phyloP scores from a whole-genome alignment of 2,888 invertebrate genomes.

The Spatulosminthurus flaviceps region DNA sequence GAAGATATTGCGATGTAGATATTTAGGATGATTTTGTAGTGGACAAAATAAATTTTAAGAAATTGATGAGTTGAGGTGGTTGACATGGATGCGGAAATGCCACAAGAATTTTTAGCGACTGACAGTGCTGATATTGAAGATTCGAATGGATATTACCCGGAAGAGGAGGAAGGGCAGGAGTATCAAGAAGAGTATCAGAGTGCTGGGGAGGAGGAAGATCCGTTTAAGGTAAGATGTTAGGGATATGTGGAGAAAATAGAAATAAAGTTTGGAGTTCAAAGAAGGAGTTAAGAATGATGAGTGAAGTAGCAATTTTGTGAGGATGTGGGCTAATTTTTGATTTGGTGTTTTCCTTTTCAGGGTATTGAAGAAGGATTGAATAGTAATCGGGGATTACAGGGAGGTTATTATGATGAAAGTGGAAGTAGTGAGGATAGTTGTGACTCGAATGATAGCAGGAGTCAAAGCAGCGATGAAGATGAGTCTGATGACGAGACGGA shows the following conservation, averaged over 20 bases:
- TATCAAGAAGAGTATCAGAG: background rate
- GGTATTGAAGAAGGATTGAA: conserved; percentile 11
- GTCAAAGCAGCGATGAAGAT: background rate
- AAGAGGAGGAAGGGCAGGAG: background rate
- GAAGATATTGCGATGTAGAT: background rate
- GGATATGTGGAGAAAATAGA: no score
- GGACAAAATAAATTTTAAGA: background rate
- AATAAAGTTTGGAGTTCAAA: background rate
- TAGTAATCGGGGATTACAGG: background rate
- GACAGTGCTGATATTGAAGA: conserved; percentile 19
- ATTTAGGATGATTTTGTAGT: background rate
- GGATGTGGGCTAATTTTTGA: background rate
- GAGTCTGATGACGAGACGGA: conserved; percentile 5
- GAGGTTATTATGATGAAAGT: background rate
- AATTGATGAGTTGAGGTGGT: background rate
- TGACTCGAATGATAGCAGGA: background rate
- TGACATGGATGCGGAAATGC: conserved; percentile 36
- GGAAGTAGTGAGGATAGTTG: background rate
- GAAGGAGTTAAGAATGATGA: no score
- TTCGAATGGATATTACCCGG: background rate
- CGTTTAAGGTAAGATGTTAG: background rate
- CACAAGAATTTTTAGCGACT: conserved; percentile 38
- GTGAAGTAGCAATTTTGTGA: no score
- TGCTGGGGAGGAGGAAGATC: conserved; percentile 23
- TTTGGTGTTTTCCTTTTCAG: background rate